phyloP scores from a whole-genome alignment of 2,113 vertebrate species.

The Paramisgurnus dabryanus region DNA sequence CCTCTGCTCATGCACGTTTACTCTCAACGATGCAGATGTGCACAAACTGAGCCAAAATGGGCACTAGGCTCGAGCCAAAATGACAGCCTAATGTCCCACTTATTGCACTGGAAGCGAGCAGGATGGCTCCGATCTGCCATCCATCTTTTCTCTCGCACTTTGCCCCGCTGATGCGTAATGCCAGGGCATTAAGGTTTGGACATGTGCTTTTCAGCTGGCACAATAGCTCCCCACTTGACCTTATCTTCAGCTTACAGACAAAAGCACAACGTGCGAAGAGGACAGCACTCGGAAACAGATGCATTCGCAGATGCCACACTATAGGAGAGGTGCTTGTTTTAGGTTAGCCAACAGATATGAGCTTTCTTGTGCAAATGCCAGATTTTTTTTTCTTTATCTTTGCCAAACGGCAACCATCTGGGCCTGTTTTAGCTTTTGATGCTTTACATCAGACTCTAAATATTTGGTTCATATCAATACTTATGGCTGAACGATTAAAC shows the following conservation, averaged over 20 bases:
- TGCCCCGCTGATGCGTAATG: background rate
- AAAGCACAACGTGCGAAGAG: background rate
- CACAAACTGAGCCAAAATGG: slow-evolving; percentile 24
- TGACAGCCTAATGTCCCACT: slow-evolving; percentile 34
- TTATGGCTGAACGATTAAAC: background rate
- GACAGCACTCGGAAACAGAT: background rate
- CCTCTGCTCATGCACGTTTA: slow-evolving; percentile 10
- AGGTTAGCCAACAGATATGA: slow-evolving; percentile 37
- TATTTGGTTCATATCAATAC: background rate
- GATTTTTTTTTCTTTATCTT: background rate
- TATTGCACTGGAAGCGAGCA: slow-evolving; percentile 21
- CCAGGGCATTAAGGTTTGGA: background rate
- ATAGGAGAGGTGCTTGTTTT: slow-evolving; percentile 15
- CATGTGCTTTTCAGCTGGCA: slow-evolving; percentile 22
- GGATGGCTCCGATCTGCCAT: background rate
- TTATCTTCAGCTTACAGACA: slow-evolving; percentile 25
- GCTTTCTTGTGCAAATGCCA: slow-evolving; percentile 19
- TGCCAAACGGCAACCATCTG: slow-evolving; percentile 48
- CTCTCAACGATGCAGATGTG: slow-evolving; percentile 19
- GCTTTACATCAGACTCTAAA: background rate
- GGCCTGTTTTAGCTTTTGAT: slow-evolving; percentile 43
- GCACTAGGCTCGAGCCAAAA: slow-evolving; percentile 25
- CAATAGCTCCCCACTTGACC: slow-evolving; percentile 17
- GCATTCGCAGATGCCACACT: background rate
- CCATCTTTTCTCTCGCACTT: background rate